Evolutionary conservation across 2,888 invertebrate species (phyloP), one percentile per base, ranked within the genome.

Genomic region (Melolontha melolontha): DNA sequence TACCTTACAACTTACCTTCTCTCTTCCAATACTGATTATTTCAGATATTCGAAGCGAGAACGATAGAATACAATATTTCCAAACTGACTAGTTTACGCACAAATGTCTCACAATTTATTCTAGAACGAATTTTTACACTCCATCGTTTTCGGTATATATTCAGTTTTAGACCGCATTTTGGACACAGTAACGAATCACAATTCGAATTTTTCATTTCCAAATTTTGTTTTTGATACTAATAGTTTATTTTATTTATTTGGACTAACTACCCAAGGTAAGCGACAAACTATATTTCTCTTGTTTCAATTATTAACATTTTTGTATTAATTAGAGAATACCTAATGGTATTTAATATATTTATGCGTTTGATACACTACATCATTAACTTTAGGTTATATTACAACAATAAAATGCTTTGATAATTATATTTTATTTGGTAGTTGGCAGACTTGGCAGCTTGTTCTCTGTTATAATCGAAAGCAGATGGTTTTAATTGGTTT

Each of bases 121-220:
- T 66, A 66, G 66, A 66, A 66, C 22, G 40, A 29, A 55, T 54
- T 55, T 55, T 55, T 52, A 64, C 50, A 17, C 42, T 29, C 64
- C 16, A 16, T 27, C 52, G 11, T 42, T 50, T 57, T 66, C 40
- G 16, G 50, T 66, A 57, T 57, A 59, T 42, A 66, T 57, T 57
- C 57, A 17, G 49, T 49, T 66, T 50, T 41, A 50, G 51, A 29
- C 39, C 49, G 39, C 8, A 49, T 16, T 59, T 59, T 10, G 10
- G n/a, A 27, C 16, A 44, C 57, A 66, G 59, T 59, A 59, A 41
- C 66, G 47, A 57, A 57, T 17, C 29, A 39, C 16, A 57, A 47
- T n/a, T 51, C 55, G 66, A 66, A 59, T 27, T 57, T 55, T 52
- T 51, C 34, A 17, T 10, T 42, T 64, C 44, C 2, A 22, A 11